Conservation (phyloP, 1,140 invertebrate species). For the Propsilocerus akamusi region DNA sequence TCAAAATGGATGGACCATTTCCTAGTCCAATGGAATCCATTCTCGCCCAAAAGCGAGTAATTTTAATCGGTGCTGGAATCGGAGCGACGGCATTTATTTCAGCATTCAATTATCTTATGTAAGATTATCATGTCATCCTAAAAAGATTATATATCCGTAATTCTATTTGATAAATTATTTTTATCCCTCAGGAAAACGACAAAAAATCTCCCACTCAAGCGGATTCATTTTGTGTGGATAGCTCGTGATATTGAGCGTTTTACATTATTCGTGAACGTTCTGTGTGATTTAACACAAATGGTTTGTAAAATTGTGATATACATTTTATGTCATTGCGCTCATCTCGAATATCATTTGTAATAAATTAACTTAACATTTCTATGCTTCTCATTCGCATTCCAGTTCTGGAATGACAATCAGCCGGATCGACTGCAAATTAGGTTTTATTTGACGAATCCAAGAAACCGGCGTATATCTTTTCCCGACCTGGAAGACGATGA, state of each 20-base stretch:
- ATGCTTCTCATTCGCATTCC: too few species aligned
- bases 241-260: neutral
- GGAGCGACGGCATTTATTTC: neutral
- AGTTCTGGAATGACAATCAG: neutral
- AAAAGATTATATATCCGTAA: neutral
- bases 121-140: neutral
- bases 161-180: neutral
- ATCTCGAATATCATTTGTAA: too few species aligned
- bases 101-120: neutral
- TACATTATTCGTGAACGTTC: neutral
- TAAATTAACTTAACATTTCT: too few species aligned
- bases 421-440: neutral
- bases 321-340: neutral
- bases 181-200: neutral
- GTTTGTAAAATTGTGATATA: neutral
- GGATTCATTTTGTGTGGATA: neutral
- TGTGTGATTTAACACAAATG: neutral
- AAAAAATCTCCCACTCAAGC: neutral
- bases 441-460: neutral
- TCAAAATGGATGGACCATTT: neutral
- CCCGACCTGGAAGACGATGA: neutral
- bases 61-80: neutral
- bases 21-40: neutral
- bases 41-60: neutral
- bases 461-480: neutral